Percentiles rank a stretch among this genome's conserved stretches.
These are phyloP conservation scores for Oryzias javanicus DNA, from an alignment of 2,113 vertebrate species.

Conservation along the genomic window DNA sequence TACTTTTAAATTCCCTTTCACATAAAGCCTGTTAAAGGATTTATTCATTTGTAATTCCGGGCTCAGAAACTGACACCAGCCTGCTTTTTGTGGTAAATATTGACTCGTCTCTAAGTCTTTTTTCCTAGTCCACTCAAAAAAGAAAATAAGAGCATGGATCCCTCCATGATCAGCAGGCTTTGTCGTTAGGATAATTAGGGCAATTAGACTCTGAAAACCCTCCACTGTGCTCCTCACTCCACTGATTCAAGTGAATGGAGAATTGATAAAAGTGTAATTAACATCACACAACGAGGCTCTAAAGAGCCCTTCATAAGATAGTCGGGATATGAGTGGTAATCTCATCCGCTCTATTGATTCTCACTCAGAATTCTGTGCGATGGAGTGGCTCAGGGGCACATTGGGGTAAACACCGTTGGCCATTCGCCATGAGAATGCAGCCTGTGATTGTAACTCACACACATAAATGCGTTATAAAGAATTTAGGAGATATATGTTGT, in stretches of 20 bases:
- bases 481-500: background rate
- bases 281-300: slow-evolving; percentile 57
- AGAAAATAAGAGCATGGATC: slow-evolving; percentile 25
- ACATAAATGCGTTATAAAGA: slow-evolving; percentile 14
- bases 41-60: slow-evolving; percentile 1
- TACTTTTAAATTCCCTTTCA: background rate
- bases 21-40: background rate
- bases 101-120: background rate
- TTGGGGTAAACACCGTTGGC: slow-evolving; percentile 30
- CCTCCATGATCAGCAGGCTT: slow-evolving; percentile 32
- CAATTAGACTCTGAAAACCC: slow-evolving; percentile 58
- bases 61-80: background rate
- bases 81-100: background rate
- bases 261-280: slow-evolving; percentile 71
- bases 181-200: slow-evolving; percentile 62
- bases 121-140: slow-evolving; percentile 7
- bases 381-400: slow-evolving; percentile 50
- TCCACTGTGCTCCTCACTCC: slow-evolving; percentile 26
- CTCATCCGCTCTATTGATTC: slow-evolving; percentile 68
- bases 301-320: slow-evolving; percentile 66
- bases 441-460: slow-evolving; percentile 19
- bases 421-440: slow-evolving; percentile 24
- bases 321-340: slow-evolving; percentile 64
- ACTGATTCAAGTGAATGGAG: slow-evolving; percentile 46
- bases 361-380: slow-evolving; percentile 50